Conservation (phyloP, 2,888 invertebrate species). For the Drosophila ezoana region DNA sequence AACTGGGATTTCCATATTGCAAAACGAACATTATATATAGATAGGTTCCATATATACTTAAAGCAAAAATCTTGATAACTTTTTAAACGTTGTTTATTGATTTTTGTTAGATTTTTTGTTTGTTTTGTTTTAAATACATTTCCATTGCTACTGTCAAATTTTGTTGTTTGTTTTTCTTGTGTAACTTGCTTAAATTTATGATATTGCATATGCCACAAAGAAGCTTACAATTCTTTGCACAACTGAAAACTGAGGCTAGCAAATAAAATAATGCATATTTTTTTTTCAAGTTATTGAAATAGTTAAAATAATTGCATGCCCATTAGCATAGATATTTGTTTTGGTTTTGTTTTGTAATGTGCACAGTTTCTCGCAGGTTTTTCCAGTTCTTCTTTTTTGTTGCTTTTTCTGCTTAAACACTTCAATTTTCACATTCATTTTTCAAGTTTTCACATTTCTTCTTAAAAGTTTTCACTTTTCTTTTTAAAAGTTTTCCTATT, state of each 20-base stretch:
- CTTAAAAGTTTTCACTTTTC: conserved; percentile 5
- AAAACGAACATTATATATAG: neutral
- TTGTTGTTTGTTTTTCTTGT: conserved; percentile 21
- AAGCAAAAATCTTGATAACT: neutral
- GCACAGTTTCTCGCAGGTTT: conserved; percentile 20
- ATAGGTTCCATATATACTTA: neutral
- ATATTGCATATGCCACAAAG: conserved; percentile 75
- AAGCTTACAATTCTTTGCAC: conserved; percentile 50
- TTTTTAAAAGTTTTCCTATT: conserved; percentile 16
- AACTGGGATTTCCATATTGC: too few relatives aligned
- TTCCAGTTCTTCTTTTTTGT: conserved; percentile 11
- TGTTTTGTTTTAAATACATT: conserved; percentile 46
- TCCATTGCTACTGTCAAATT: conserved; percentile 54
- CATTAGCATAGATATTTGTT: conserved; percentile 20
- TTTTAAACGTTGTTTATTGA: conserved; percentile 51
- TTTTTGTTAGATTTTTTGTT: conserved; percentile 35
- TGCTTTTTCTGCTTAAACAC: conserved; percentile 44
- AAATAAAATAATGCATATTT: conserved; percentile 46
- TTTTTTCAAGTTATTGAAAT: conserved; percentile 34
- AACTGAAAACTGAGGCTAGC: conserved; percentile 63
- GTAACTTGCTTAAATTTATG: conserved; percentile 62
- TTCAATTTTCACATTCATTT: conserved; percentile 8
- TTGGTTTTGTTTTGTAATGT: conserved; percentile 17
- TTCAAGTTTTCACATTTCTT: neutral
- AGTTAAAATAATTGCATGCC: conserved; percentile 30